phyloP scores from a whole-genome alignment of 2,113 vertebrate species.

The Arothron firmamentum region DNA sequence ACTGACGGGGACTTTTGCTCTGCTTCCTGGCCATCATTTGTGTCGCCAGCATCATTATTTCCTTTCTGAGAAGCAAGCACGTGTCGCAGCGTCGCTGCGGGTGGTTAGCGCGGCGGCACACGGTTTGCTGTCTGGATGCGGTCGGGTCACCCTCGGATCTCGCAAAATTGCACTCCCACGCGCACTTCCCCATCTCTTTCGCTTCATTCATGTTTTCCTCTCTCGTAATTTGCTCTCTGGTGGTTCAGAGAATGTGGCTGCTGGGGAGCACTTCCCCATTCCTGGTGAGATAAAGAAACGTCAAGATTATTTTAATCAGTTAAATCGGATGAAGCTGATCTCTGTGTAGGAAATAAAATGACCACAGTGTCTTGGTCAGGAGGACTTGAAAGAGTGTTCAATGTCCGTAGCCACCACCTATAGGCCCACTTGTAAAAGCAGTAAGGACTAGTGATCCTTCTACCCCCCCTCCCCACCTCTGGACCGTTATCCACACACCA shows the following conservation, averaged over 20 bases:
- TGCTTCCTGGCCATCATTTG: conserved; percentile 39
- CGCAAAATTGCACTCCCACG: neutral
- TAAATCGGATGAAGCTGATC: conserved; percentile 6
- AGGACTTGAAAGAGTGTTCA: conserved; percentile 5
- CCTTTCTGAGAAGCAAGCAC: conserved; percentile 43
- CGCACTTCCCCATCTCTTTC: neutral
- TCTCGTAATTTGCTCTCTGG: neutral
- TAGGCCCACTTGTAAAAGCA: conserved; percentile 22
- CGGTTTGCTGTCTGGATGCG: conserved; percentile 21
- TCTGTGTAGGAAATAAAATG: neutral
- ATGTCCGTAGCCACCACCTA: conserved; percentile 21
- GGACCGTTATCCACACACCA: conserved; percentile 2
- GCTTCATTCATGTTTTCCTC: conserved; percentile 29
- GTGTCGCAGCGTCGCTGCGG: conserved; percentile 25
- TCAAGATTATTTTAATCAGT: neutral
- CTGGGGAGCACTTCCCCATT: neutral
- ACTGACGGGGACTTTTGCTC: conserved; percentile 34
- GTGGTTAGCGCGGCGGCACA: conserved; percentile 2
- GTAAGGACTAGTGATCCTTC: conserved; percentile 7
- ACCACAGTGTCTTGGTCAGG: too few species aligned
- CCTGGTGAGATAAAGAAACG: neutral
- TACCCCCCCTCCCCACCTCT: conserved; percentile 5
- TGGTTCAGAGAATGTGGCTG: conserved; percentile 5
- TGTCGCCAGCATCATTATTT: conserved; percentile 53
- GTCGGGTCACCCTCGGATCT: neutral